Conservation (phyloP, 1,140 invertebrate species). For the Zaprionus camerounensis region DNA sequence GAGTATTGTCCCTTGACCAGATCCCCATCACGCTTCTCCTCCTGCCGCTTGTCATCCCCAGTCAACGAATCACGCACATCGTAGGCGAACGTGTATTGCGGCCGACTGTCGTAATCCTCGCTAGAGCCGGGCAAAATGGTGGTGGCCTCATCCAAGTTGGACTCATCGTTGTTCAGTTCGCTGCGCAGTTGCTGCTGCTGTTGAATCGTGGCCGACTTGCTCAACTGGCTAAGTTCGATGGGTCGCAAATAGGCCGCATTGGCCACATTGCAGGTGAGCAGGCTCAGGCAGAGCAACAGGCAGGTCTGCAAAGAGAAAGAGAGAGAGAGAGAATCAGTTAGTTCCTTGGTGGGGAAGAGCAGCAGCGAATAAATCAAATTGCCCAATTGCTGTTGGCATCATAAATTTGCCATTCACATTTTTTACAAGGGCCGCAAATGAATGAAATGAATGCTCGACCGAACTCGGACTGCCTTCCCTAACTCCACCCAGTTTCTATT, state of each 20-base stretch:
- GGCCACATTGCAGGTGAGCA: conserved; percentile 71
- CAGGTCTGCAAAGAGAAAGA: conserved; percentile 46
- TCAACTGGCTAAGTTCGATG: conserved; percentile 65
- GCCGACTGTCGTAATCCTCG: conserved; percentile 86
- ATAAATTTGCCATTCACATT: conserved; percentile 64
- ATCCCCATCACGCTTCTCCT: conserved; percentile 86
- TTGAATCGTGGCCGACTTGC: conserved; percentile 57
- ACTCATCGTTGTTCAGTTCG: conserved; percentile 50
- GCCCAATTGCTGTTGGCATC: conserved; percentile 37
- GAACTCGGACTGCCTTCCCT: background rate
- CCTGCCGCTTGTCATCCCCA: conserved; percentile 86
- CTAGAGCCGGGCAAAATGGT: conserved; percentile 64
- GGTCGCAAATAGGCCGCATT: conserved; percentile 66
- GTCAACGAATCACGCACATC: conserved; percentile 85
- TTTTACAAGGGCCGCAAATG: conserved; percentile 52
- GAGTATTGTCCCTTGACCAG: conserved; percentile 86
- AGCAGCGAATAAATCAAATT: conserved; percentile 54
- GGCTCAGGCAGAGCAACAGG: conserved; percentile 72
- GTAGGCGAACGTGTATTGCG: conserved; percentile 85
- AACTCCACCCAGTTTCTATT: conserved; percentile 8
- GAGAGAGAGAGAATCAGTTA: background rate
- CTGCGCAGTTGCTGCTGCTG: conserved; percentile 51
- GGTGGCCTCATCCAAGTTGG: conserved; percentile 57
- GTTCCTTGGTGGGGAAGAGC: background rate
- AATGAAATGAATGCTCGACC: conserved; percentile 31